A percentile compares a stretch with the other conserved stretches of the same genome.
These are phyloP conservation scores for Rostratula benghalensis DNA, from an alignment of 2,113 vertebrate species.

Conservation along the genomic window DNA sequence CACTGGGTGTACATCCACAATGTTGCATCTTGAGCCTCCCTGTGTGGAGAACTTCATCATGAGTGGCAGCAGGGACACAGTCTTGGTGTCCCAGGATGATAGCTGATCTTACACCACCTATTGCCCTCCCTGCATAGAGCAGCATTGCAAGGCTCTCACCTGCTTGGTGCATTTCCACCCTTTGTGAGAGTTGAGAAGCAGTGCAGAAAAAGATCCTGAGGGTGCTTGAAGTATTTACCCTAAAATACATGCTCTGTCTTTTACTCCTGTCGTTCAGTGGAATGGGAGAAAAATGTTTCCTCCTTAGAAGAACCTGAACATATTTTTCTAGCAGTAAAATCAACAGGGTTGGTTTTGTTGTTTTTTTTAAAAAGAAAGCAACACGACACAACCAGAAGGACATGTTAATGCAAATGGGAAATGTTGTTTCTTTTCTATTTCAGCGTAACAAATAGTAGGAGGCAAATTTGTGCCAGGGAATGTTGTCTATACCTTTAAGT, in stretches of 20 bases:
- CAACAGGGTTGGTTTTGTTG: not conserved
- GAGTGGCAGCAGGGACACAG: not conserved
- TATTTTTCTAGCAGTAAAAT: not conserved
- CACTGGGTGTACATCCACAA: not conserved
- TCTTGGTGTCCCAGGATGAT: not conserved
- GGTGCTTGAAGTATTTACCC: not conserved
- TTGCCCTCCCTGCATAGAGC: not conserved
- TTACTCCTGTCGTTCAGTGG: not conserved
- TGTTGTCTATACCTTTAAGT: not conserved
- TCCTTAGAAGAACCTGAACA: not conserved
- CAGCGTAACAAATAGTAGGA: not conserved
- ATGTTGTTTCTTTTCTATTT: not conserved
- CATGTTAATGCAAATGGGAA: not conserved
- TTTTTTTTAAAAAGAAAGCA: not conserved
- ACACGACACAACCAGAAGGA: not conserved
- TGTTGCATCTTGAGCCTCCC: fast-evolving
- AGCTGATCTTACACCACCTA: not conserved
- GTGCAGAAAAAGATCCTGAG: not conserved
- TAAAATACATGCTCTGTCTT: not conserved
- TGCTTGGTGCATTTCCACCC: not conserved
- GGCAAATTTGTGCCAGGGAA: not conserved
- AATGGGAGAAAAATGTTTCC: not conserved
- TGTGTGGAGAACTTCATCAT: not conserved
- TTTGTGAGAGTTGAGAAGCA: not conserved
- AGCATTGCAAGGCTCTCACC: not conserved